These are phyloP conservation scores for Phylloscopus collybita DNA, from an alignment of 2,797 vertebrate species.

Conservation along the genomic window DNA sequence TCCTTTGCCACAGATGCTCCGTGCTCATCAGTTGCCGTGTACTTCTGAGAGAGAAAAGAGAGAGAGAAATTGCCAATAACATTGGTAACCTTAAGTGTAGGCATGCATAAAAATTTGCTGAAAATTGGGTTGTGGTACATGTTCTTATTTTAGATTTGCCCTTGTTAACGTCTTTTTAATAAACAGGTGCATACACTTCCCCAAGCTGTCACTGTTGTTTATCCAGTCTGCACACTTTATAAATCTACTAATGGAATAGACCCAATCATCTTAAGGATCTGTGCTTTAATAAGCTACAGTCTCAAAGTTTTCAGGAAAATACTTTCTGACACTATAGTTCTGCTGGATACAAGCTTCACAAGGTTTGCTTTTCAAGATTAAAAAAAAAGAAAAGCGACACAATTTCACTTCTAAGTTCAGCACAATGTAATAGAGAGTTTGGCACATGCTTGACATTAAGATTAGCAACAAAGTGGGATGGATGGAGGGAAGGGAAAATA, in stretches of 20 bases:
- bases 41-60: constrained; percentile 67
- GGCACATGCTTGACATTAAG: not conserved
- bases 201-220: constrained; percentile 80
- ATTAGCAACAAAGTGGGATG: not conserved
- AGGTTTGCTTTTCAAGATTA: constrained; percentile 47
- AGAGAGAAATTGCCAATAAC: constrained; percentile 71
- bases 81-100: constrained; percentile 74
- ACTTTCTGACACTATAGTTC: constrained; percentile 61
- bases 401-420: constrained; percentile 15
- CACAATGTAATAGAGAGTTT: not conserved
- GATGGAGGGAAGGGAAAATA: not conserved
- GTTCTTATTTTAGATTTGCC: constrained; percentile 79
- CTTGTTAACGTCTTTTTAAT: constrained; percentile 78
- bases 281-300: constrained; percentile 65
- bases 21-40: constrained; percentile 62
- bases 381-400: constrained; percentile 12
- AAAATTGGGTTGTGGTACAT: constrained; percentile 75
- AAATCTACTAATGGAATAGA: constrained; percentile 74
- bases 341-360: constrained; percentile 34
- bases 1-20: constrained; percentile 60
- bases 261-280: constrained; percentile 69
- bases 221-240: constrained; percentile 72
- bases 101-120: constrained; percentile 73
- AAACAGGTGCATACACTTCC: constrained; percentile 78
- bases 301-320: constrained; percentile 72